Evolutionary conservation across 2,113 vertebrate genomes (phyloP).

Genomic region (Seriola quinqueradiata): DNA sequence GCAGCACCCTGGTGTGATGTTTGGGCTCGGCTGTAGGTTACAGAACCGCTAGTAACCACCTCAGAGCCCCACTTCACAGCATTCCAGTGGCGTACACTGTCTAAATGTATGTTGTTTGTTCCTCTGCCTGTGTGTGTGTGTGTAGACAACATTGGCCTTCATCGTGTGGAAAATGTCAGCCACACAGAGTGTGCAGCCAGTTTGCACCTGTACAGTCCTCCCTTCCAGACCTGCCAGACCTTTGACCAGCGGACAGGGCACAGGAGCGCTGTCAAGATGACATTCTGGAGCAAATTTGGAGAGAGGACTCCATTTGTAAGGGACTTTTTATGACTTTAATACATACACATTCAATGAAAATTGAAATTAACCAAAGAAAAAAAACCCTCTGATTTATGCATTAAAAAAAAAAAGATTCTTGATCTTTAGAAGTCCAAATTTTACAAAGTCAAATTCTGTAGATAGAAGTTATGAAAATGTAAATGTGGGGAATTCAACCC

Average conservation of each 20-base stretch:
- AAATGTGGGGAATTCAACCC: too few relatives aligned
- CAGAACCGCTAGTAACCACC: conserved; percentile 2
- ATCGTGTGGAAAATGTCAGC: conserved; percentile 96
- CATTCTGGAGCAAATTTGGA: conserved; percentile 95
- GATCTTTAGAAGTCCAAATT: too few relatives aligned
- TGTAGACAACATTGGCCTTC: conserved; percentile 94
- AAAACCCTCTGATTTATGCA: neutral
- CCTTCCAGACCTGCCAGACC: conserved; percentile 91
- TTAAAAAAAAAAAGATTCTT: too few relatives aligned
- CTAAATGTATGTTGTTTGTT: conserved; percentile 16
- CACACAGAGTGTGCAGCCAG: conserved; percentile 94
- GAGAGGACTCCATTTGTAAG: conserved; percentile 91
- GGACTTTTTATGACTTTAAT: conserved; percentile 13
- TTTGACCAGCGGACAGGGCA: conserved; percentile 98
- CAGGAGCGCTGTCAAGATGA: conserved; percentile 93
- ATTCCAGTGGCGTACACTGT: conserved; percentile 20
- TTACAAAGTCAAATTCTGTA: too few relatives aligned
- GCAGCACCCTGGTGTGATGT: conserved; percentile 44
- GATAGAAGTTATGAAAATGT: too few relatives aligned
- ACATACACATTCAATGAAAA: neutral
- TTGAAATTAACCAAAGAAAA: neutral
- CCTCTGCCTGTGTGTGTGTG: conserved; percentile 5
- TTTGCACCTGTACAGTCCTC: conserved; percentile 96
- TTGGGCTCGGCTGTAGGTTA: conserved; percentile 22
- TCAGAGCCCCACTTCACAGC: conserved; percentile 26